phyloP scores from a whole-genome alignment of 2,888 invertebrate genomes.

The Dione juno region DNA sequence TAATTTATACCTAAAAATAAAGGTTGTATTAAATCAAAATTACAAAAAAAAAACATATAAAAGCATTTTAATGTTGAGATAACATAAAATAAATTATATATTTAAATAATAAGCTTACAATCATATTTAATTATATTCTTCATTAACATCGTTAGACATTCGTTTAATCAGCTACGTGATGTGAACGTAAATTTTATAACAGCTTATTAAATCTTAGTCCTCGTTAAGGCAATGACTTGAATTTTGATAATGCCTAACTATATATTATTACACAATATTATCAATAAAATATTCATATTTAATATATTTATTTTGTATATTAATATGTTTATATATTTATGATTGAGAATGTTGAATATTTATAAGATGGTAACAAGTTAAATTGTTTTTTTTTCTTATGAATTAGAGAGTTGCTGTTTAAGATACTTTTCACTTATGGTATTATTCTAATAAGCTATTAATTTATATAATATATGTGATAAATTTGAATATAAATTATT shows the following conservation, averaged over 20 bases:
- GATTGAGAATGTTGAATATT: constrained; percentile 4
- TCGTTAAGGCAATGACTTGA: constrained; percentile 19
- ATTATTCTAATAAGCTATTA: not conserved
- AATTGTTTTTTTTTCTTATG: not conserved
- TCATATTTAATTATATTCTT: not conserved
- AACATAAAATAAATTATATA: not conserved
- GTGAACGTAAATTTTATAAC: constrained; percentile 11
- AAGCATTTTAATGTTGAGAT: not conserved
- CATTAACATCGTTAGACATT: not conserved
- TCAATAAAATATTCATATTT: no score
- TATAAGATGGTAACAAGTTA: not conserved
- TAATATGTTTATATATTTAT: constrained; percentile 4
- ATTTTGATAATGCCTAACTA: constrained; percentile 15
- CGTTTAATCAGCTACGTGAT: constrained; percentile 24
- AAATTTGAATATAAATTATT: constrained; percentile 4
- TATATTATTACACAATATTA: constrained; percentile 25
- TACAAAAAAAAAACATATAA: not conserved
- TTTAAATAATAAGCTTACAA: not conserved
- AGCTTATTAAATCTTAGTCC: constrained; percentile 15
- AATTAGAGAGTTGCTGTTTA: constrained; percentile 10
- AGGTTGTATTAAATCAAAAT: no score
- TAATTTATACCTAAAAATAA: no score
- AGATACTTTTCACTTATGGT: constrained; percentile 7
- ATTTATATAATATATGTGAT: not conserved
- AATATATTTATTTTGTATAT: constrained; percentile 2